These are phyloP conservation scores for Megaceryle maxima DNA, from an alignment of 2,113 vertebrate species.

Conservation along the genomic window DNA sequence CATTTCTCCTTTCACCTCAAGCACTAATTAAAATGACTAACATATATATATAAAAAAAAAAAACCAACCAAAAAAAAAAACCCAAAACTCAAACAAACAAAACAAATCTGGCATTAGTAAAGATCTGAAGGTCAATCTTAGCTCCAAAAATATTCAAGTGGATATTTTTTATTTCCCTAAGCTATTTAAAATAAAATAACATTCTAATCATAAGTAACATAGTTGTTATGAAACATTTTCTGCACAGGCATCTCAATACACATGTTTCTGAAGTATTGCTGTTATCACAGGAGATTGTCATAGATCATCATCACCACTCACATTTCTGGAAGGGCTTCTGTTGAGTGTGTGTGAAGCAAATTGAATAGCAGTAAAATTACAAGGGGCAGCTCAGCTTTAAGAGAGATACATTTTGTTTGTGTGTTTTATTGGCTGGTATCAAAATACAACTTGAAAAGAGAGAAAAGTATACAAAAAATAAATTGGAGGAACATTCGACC, in stretches of 20 bases:
- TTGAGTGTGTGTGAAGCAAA: background rate
- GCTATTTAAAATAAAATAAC: too few relatives aligned
- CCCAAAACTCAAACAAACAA: too few relatives aligned
- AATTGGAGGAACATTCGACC: background rate
- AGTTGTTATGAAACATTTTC: too few relatives aligned
- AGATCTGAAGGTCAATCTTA: too few relatives aligned
- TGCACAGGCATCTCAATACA: too few relatives aligned
- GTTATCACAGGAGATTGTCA: too few relatives aligned
- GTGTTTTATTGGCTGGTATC: background rate
- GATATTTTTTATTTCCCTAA: too few relatives aligned
- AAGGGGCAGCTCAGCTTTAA: background rate
- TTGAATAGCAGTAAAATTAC: background rate
- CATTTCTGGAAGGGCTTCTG: background rate
- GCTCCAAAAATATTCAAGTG: too few relatives aligned
- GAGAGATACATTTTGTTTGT: background rate
- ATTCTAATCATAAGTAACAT: too few relatives aligned
- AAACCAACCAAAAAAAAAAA: too few relatives aligned
- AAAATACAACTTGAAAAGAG: background rate
- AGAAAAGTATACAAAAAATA: background rate
- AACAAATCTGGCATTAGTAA: background rate
- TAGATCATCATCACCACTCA: background rate
- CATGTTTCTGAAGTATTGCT: too few relatives aligned
- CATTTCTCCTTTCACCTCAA: background rate
- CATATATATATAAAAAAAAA: too few relatives aligned
- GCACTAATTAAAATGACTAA: background rate